Conservation (phyloP, 2,888 invertebrate species). For the Sarcophaga variegata region DNA sequence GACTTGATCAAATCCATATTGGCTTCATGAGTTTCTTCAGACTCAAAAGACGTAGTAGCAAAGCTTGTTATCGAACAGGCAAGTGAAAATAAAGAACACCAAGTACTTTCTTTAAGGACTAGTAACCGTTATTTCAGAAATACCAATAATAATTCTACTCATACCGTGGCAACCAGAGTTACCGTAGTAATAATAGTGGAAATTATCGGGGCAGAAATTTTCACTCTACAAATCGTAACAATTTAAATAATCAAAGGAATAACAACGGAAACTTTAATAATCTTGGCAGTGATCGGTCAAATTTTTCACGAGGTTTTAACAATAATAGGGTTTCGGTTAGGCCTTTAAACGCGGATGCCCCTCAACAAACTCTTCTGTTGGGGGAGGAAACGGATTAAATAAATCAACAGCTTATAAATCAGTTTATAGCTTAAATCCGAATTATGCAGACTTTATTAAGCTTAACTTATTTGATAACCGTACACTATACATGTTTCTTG, state of each 20-base stretch:
- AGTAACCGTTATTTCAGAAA: not conserved
- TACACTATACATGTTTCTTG: slow-evolving; percentile 19
- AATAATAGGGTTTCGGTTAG: not conserved
- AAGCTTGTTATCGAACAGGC: slow-evolving; percentile 36
- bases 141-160: not conserved
- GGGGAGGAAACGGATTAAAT: not conserved
- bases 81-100: slow-evolving; percentile 15
- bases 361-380: slow-evolving; percentile 6
- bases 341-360: slow-evolving; percentile 14
- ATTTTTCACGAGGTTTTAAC: not conserved
- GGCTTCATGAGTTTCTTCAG: not conserved
- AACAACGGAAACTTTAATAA: not conserved
- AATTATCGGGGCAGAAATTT: not conserved
- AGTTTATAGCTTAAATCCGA: slow-evolving; percentile 19
- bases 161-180: not conserved
- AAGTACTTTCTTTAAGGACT: slow-evolving; percentile 13
- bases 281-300: not conserved
- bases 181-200: not conserved
- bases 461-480: not conserved
- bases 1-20: slow-evolving; percentile 15
- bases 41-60: slow-evolving; percentile 20
- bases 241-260: not conserved
- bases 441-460: slow-evolving; percentile 24
- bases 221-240: not conserved
- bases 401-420: not conserved